phyloP scores from a whole-genome alignment of 2,113 vertebrate species.

The Pholis gunnellus region DNA sequence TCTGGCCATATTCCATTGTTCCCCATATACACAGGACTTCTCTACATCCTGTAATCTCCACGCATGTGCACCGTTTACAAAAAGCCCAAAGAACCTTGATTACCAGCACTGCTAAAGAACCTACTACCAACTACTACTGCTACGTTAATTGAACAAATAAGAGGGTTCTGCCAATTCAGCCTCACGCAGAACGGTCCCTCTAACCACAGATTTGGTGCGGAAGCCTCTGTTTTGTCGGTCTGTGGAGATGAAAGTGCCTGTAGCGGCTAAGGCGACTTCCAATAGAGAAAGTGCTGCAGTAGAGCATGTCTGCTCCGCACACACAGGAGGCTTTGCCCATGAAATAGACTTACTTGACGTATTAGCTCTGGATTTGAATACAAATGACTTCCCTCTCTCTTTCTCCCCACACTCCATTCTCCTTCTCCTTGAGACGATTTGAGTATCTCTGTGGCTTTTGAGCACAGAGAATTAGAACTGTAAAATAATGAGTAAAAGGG shows the following conservation, averaged over 20 bases:
- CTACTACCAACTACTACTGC: too few species aligned
- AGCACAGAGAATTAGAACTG: slow-evolving; percentile 37
- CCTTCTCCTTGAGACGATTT: slow-evolving; percentile 4
- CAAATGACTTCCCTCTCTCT: slow-evolving; percentile 62
- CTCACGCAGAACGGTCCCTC: background rate
- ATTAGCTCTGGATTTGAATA: slow-evolving; percentile 78
- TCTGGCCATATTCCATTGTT: slow-evolving; percentile 30
- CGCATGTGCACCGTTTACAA: slow-evolving; percentile 4
- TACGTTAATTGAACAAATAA: slow-evolving; percentile 6
- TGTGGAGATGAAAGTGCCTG: slow-evolving; percentile 26
- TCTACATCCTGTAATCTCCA: slow-evolving; percentile 6
- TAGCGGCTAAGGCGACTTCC: slow-evolving; percentile 24
- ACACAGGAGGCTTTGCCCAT: slow-evolving; percentile 50
- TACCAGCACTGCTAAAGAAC: background rate
- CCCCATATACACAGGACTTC: background rate
- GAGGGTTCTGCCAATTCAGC: background rate
- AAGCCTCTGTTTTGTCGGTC: slow-evolving; percentile 33
- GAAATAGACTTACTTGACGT: slow-evolving; percentile 73
- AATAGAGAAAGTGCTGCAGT: slow-evolving; percentile 48
- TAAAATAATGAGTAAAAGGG: slow-evolving; percentile 43
- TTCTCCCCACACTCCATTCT: slow-evolving; percentile 6
- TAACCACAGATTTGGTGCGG: slow-evolving; percentile 2
- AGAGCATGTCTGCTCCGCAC: slow-evolving; percentile 38
- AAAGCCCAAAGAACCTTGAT: background rate
- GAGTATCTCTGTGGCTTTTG: slow-evolving; percentile 36